phyloP scores from a whole-genome alignment of 1,140 invertebrate species.

The Bathynomus jamesi region DNA sequence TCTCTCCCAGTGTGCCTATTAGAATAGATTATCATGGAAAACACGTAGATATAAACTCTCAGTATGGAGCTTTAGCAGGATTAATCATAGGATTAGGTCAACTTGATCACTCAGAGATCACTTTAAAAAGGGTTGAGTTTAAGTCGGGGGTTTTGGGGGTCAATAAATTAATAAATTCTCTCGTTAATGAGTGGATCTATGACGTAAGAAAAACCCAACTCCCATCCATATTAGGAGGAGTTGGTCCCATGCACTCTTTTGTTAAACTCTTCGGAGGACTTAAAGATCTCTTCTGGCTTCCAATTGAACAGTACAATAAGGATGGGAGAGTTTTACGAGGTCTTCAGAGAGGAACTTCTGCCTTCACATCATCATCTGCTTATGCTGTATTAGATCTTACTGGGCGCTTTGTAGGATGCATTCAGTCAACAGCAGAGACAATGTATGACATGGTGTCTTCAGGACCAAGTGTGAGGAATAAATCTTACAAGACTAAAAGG shows the following conservation, averaged over 20 bases:
- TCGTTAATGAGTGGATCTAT: slow-evolving; percentile 79
- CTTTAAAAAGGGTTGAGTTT: slow-evolving; percentile 70
- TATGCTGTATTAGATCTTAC: slow-evolving; percentile 85
- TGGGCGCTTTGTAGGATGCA: slow-evolving; percentile 30
- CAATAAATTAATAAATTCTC: slow-evolving; percentile 70
- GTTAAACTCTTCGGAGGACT: slow-evolving; percentile 87
- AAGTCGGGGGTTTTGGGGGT: slow-evolving; percentile 69
- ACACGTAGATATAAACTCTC: slow-evolving; percentile 68
- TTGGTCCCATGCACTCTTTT: slow-evolving; percentile 84
- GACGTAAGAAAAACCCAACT: slow-evolving; percentile 92
- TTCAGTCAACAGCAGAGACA: slow-evolving; percentile 30
- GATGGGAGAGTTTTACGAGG: slow-evolving; percentile 90
- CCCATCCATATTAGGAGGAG: slow-evolving; percentile 80
- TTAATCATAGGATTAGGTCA: slow-evolving; percentile 82
- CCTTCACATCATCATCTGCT: slow-evolving; percentile 88
- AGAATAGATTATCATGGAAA: slow-evolving; percentile 88
- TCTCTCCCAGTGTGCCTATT: slow-evolving; percentile 82
- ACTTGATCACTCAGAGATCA: slow-evolving; percentile 82
- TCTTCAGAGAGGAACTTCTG: slow-evolving; percentile 86
- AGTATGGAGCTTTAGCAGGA: slow-evolving; percentile 70
- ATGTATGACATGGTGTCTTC: slow-evolving; percentile 88
- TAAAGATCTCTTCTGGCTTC: slow-evolving; percentile 84
- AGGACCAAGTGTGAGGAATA: slow-evolving; percentile 63
- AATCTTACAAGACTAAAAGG: slow-evolving; percentile 47
- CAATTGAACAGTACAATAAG: slow-evolving; percentile 92